Evolutionary conservation across 2,113 vertebrate species (phyloP).

Genomic region (Coryphaenoides rupestris): DNA sequence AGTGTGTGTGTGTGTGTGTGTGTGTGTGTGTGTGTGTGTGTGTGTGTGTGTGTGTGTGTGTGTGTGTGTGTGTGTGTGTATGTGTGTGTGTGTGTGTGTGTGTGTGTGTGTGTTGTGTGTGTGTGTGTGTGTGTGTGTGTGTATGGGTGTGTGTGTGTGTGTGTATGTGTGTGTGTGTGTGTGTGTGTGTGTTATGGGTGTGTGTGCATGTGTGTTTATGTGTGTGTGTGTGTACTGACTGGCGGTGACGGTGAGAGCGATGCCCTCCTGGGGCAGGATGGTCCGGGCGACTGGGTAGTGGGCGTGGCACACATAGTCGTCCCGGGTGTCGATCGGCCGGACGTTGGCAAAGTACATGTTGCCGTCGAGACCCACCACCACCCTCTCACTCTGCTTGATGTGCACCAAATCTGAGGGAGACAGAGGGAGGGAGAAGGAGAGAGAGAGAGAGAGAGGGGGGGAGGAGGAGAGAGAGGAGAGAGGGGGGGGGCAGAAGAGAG

Average conservation of each 20-base stretch:
- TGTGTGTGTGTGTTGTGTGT: not conserved
- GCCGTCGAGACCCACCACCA: constrained; percentile 79
- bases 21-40: too few relatives aligned
- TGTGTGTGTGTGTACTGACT: constrained; percentile 65
- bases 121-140: constrained; percentile 41
- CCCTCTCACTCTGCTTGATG: constrained; percentile 75
- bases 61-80: too few relatives aligned
- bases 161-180: not conserved
- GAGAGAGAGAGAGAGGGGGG: not conserved
- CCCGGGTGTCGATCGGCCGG: constrained; percentile 65
- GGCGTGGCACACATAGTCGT: constrained; percentile 84
- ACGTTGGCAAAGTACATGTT: constrained; percentile 86
- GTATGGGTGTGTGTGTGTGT: constrained; percentile 9
- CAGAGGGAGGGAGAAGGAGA: not conserved
- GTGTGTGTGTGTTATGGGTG: not conserved
- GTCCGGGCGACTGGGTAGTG: constrained; percentile 77
- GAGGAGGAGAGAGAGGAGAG: not conserved
- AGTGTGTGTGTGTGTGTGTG: not conserved
- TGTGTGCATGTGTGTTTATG: not conserved
- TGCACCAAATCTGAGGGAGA: constrained; percentile 68
- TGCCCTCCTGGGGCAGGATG: constrained; percentile 77
- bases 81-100: too few relatives aligned
- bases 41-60: too few relatives aligned
- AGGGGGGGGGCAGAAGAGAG: not conserved
- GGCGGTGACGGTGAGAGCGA: constrained; percentile 71